A percentile compares a stretch with the other conserved stretches of the same genome.
phyloP scores from a whole-genome alignment of 2,888 invertebrate genomes.

The Conus canariensis region DNA sequence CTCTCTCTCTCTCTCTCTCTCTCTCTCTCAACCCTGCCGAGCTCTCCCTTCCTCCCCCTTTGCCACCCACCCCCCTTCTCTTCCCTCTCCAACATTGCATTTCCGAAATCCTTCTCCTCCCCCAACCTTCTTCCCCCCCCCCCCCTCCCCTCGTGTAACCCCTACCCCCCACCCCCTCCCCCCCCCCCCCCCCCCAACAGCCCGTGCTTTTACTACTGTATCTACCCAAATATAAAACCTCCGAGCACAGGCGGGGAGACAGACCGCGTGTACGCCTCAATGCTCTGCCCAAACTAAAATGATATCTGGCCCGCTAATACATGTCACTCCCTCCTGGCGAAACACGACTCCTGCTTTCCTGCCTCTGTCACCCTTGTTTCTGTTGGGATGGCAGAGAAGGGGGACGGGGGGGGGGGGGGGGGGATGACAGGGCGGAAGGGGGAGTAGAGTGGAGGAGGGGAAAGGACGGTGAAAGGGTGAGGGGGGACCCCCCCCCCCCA shows the following conservation, averaged over 20 bases:
- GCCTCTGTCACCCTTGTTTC: neutral
- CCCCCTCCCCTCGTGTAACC: neutral
- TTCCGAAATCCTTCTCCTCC: neutral
- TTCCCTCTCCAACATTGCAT: neutral
- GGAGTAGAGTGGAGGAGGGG: too few species aligned
- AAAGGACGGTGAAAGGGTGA: neutral
- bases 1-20: too few species aligned
- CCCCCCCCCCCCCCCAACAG: neutral
- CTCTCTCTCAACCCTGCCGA: neutral
- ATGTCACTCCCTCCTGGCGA: constrained; percentile 28
- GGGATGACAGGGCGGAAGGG: neutral
- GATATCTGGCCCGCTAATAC: constrained; percentile 13
- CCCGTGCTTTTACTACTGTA: too few species aligned
- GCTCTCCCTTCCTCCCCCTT: neutral
- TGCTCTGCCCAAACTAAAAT: constrained; percentile 21
- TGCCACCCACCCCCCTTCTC: neutral
- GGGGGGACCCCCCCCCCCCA: neutral
- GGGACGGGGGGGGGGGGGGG: neutral
- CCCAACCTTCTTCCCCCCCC: neutral
- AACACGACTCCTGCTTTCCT: neutral
- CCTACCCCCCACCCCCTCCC: neutral
- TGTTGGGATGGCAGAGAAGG: neutral
- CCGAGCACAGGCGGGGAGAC: too few species aligned
- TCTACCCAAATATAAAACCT: neutral
- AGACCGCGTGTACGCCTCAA: neutral